Base-by-base conservation (phyloP, 2,113 vertebrate species). In the Eublepharis macularius region DNA sequence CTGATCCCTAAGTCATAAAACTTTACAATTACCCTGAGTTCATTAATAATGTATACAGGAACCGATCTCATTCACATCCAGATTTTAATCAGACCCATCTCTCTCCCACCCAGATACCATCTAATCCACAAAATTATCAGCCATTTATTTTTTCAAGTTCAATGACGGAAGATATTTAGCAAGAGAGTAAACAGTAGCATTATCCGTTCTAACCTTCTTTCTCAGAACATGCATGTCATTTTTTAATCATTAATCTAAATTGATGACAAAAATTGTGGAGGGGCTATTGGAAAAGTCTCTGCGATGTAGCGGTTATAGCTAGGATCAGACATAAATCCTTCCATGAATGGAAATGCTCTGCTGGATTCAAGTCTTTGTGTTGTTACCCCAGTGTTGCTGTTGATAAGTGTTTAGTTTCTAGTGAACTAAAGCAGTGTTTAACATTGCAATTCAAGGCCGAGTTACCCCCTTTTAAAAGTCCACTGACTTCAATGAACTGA, bases 31-130 rank as follows among this genome's bases (percentile, higher is more conserved):
- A 97, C 96, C 94, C 92, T 75, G 95, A 97, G 95, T 98, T 98
- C 96, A 97, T 98, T 98, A 98, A 98, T 98, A 98, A 98, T 98
- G 95, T 96, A 98, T 97, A 86, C 66, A 88, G 66, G 76, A 97
- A 94, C 93, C 94, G 90, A 91, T 96, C 95, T 97, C 92, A 95
- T 96, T 97, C 92, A 91, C 95, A 98, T 97, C 97, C 95, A 96
- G 91, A 96, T 93, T 97, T 98, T 97, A 98, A 98, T 98, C 96
- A 98, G 95, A 95, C 66, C 91, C 82, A 92, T 94, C 94, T 97
- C 94, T 97, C 95, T 97, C 94, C 89, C 94, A 97, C 94, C 90
- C 91, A 95, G 94, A 94, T 96, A 95, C 96, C 93, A 97, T 90
- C 86, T 88, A 93, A 96, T 92, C 89, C 94, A 96, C 94, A 95